These are phyloP conservation scores for Poecile atricapillus DNA, from an alignment of 2,113 vertebrate genomes.

Conservation along the genomic window DNA sequence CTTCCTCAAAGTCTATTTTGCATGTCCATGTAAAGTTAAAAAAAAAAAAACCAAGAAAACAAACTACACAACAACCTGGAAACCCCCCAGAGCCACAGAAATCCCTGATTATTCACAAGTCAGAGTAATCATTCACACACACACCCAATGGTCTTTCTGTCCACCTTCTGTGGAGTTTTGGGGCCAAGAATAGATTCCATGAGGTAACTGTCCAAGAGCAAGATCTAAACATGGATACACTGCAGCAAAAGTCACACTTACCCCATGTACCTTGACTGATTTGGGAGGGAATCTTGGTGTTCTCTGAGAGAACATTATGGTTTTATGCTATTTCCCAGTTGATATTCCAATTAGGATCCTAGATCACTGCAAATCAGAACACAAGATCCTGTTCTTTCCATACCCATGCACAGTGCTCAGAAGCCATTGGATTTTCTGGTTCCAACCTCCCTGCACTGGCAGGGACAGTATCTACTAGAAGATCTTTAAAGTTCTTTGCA, in stretches of 20 bases:
- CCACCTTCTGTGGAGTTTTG: neutral
- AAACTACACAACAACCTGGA: neutral
- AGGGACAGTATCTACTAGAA: neutral
- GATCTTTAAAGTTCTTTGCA: neutral
- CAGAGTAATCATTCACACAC: neutral
- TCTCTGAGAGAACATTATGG: neutral
- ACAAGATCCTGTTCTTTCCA: neutral
- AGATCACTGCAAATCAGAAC: neutral
- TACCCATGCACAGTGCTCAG: neutral
- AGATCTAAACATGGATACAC: fast-evolving
- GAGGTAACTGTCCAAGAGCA: neutral
- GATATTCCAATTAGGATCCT: neutral
- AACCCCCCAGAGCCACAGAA: neutral
- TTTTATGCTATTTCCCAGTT: neutral
- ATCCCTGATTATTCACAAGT: neutral
- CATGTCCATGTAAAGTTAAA: neutral
- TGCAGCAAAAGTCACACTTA: neutral
- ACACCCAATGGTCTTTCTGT: neutral
- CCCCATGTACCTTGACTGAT: neutral
- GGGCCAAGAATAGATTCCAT: neutral
- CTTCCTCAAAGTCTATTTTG: neutral
- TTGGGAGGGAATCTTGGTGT: neutral
- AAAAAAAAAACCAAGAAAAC: fast-evolving
- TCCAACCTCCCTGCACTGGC: too few species aligned
- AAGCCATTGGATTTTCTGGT: neutral